Percentiles rank a stretch among this genome's conserved stretches.
Evolutionary conservation across 1,140 invertebrate species (phyloP).

Genomic region (Lysiphlebus fabarum): DNA sequence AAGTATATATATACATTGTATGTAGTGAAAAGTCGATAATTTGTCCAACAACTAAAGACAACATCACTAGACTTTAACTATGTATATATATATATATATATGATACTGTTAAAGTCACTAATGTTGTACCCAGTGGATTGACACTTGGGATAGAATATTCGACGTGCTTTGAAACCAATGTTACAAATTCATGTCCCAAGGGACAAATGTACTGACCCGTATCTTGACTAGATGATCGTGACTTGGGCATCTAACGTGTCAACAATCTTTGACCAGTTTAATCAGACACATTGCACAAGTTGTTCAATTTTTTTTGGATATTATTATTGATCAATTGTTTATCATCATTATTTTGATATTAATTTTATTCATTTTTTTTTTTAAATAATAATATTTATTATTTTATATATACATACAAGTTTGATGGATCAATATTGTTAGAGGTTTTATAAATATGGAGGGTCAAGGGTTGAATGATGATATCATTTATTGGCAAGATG

Average conservation of each 20-base stretch:
- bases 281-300: too few species aligned
- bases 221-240: constrained; percentile 45
- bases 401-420: too few species aligned
- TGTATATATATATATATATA: constrained; percentile 2
- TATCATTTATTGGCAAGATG: too few species aligned
- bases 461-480: too few species aligned
- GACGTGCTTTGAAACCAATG: constrained; percentile 3
- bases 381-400: too few species aligned
- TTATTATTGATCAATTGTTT: too few species aligned
- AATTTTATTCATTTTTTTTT: too few species aligned
- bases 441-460: too few species aligned
- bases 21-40: constrained; percentile 36
- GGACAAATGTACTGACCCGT: constrained; percentile 37
- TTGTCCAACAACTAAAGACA: constrained; percentile 38
- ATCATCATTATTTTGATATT: too few species aligned
- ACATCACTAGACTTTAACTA: background rate
- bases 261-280: background rate
- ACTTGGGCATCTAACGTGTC: constrained; percentile 22
- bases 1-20: too few species aligned
- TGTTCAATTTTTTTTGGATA: too few species aligned
- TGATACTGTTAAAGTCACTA: background rate
- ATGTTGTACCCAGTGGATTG: background rate
- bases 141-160: constrained; percentile 2
- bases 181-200: constrained; percentile 5
- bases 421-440: too few species aligned